Evolutionary conservation across 2,113 vertebrate species (phyloP), one percentile per base, ranked within the genome.

Genomic region (Rhineura floridana): DNA sequence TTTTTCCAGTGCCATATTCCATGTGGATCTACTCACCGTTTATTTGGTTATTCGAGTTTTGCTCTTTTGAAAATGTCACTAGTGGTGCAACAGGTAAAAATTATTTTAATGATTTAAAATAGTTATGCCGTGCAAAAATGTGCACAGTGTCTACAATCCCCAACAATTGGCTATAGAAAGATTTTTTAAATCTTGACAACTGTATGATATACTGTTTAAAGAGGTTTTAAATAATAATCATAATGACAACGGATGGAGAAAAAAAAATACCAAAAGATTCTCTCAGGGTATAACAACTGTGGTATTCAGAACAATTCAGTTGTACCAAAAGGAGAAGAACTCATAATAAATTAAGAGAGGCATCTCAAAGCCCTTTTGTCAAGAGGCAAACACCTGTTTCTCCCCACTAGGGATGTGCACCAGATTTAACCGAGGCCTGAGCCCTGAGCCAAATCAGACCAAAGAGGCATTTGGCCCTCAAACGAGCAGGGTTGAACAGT

Each of bases 11-110:
- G 78, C 81, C 63, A 93, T 84, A 84, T 90, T 72, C 84, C 87
- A 89, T 36, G 89, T 84, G 89, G 92, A 94, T 92, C 86, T 90
- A 94, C 91, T 94, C 88, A 93, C 11, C 81, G 88, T 95, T 94
- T 95, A 23, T 81, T 93, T 91, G 80, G 86, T 91, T 93, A 94
- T 91, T 96, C 63, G 89, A 88, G 77, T 84, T 92, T 95, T 94
- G 80, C 72, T 94, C 90, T 96, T 96, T 94, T 93, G 81, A 93
- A 95, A 94, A 96, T 90, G 86, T 39, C 81, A 92, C 85, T 28
- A 44, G 59, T 88, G 91, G 89, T 88, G n/a, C 19, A 92, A 80
- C 88, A 92, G 83, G 80, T 67, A 46, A 84, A 75, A 93, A 87
- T 89, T 75, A 52, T 48, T 89, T 88, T 55, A 94, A 91, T 90